Base-by-base conservation (phyloP, 2,888 invertebrate genomes). In the Oscheius myriophilus region DNA sequence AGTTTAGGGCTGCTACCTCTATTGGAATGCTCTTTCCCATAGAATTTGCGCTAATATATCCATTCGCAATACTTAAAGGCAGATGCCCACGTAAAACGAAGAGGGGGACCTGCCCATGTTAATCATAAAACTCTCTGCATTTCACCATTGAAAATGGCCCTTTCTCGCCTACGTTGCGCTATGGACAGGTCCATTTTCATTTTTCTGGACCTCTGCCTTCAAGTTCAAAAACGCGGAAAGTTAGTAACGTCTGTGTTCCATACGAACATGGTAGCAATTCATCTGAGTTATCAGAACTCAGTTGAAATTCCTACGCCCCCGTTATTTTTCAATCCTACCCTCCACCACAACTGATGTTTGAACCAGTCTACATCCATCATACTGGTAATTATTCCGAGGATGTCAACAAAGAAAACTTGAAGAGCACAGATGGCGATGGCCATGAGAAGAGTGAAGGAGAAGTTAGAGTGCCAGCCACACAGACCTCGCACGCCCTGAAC, bases 401-500 rank as follows among this genome's bases (percentile, higher is more conserved):
- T 21, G 18, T 49, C 49, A 49, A 49, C 49, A 16, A 49, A 21
- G 1, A 49, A 18, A 2, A 18, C 25, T n/a, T 61, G 61, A 18
- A 11, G 14, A n/a, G 26, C 61, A 21, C 18, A 46, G 33, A 49
- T 11, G 4, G 61, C 46, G 33, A 26, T 25, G 39, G 18, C 14
- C 16, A 61, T 16, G 4, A 61, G 46, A 9, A 61, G 2, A 3
- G 61, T 61, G 33, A 49, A 61, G 9, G 61, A 61, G 26, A 49
- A 61, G 33, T 49, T 39, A 3, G 61, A 61, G 2, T 61, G 46
- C 61, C 61, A 61, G 9, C 61, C 61, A 26, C 45, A 26, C 16
- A 46, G 61, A 46, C 3, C 14, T 2, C 26, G 16, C n/a, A 39
- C 61, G 11, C 46, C 49, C 57, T 57, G 33, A 9, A 33, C 4